Base-by-base conservation (phyloP, 2,113 vertebrate genomes). In the Laticauda laticaudata region DNA sequence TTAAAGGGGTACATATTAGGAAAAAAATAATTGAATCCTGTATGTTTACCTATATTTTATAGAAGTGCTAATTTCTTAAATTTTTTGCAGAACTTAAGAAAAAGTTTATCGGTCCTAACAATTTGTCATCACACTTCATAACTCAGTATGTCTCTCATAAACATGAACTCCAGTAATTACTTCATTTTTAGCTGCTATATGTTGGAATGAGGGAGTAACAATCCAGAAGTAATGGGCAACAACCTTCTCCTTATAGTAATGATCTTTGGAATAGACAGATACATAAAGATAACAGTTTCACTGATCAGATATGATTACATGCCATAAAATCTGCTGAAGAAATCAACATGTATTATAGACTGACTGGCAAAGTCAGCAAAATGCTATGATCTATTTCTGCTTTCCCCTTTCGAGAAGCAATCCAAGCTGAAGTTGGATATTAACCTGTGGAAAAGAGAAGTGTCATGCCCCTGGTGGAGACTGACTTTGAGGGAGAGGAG, bases 171-270 rank as follows among this genome's bases (percentile, higher is more conserved):
- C 95, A 92, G 92, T 61, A 94, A 92, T 90, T 88, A 81, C 96
- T 94, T 87, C 85, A 39, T 94, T 54, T 91, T 88, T 92, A 94
- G 89, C 90, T 94, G 92, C 87, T 93, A 91, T 23, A 93, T 81
- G 0, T 53, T 87, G 96, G 34, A 90, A 39, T 1, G 12, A 29
- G 43, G 43, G 14, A 29, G 26, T 29, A 95, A 93, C 43, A 51
- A 45, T 8, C 0, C 3, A 3, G 21, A 11, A 87, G 5, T 0
- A 5, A 1, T n/a, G 4, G 43, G 45, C 86, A 61, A n/a, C 56
- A 59, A 88, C 81, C 94, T 93, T 75, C 26, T 75, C 92, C 69
- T 92, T 94, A 90, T 94, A 94, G 94, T 90, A 94, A 93, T 95
- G 89, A 89, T 59, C 69, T 92, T 57, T 92, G 90, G 94, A 95